Base-by-base conservation (phyloP, 2,888 invertebrate species). In the Anagyrus pseudococci region DNA sequence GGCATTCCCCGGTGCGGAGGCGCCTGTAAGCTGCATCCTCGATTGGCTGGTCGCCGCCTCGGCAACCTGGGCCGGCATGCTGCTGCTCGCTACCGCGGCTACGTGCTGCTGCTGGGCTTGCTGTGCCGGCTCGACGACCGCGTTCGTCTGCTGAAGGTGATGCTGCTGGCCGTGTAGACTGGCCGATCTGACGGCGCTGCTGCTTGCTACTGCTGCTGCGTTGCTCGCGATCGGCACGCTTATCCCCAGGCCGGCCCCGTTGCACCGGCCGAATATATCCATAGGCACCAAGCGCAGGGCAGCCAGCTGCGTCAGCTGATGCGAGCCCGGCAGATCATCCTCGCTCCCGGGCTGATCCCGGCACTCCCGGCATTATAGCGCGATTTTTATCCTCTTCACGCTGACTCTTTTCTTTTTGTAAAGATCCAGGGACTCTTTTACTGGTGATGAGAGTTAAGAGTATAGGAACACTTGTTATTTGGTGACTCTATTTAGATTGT, bases 181-280 rank as follows among this genome's bases (percentile, higher is more conserved):
- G 43, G 43, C 20, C n/a, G 43, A 43, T 17, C 43, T 37, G 33
- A 15, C 33, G 13, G 33, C 23, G 17, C 72, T 69, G 74, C n/a
- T n/a, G n/a, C n/a, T 69, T 69, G 67, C 66, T 66, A 23, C 48
- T 26, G 64, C 22, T 15, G 50, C 43, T 25, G 19, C 43, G 43
- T n/a, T 43, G 60, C 23, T 49, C 57, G 25, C 17, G 37, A 7
- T 47, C 50, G 47, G 75, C 71, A 74, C 75, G 71, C 73, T 73
- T 71, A 75, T 69, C 64, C 75, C 72, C 70, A 69, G 72, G 70
- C 75, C 74, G 70, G 74, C 72, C 72, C 77, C 75, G 77, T 78
- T 78, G 72, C 78, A 80, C 73, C 79, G 80, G 73, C 77, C 76
- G 77, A 78, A 80, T 79, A 79, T 79, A 78, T 80, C 80, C 80